These are phyloP conservation scores for Paratrypauchen microcephalus DNA, from an alignment of 2,797 vertebrate genomes.

Conservation along the genomic window DNA sequence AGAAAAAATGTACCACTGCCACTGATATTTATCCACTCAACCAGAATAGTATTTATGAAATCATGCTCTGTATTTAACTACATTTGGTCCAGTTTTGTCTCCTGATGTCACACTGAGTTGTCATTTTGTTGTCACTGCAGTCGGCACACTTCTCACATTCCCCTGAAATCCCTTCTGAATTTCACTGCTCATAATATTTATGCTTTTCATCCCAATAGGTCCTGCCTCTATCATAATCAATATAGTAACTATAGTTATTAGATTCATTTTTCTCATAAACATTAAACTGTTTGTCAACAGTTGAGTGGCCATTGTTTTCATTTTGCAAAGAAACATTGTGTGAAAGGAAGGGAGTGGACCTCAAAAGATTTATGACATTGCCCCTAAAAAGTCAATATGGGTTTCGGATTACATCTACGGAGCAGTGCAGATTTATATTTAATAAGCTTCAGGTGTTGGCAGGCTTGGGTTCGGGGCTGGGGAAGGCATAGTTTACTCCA, in stretches of 20 bases:
- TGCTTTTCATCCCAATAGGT: conserved; percentile 21
- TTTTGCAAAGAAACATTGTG: background rate
- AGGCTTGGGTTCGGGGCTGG: conserved; percentile 40
- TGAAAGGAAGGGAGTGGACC: conserved; percentile 48
- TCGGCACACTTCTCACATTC: conserved; percentile 31
- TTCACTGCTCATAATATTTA: conserved; percentile 21
- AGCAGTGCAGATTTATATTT: conserved; percentile 77
- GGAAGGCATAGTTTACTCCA: conserved; percentile 14
- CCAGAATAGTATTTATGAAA: background rate
- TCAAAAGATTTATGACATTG: conserved; percentile 75
- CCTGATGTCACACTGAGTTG: background rate
- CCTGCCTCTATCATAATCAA: conserved; percentile 17
- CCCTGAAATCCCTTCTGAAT: conserved; percentile 32
- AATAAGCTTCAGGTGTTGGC: conserved; percentile 84
- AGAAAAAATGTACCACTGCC: no score
- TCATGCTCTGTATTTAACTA: background rate
- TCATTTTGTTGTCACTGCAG: background rate
- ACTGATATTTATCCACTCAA: background rate
- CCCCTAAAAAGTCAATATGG: conserved; percentile 78
- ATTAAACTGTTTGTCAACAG: conserved; percentile 40
- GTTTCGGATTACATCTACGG: conserved; percentile 75
- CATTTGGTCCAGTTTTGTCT: background rate
- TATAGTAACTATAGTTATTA: conserved; percentile 13
- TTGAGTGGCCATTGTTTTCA: conserved; percentile 28
- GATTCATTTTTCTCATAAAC: conserved; percentile 36